Percentiles rank a stretch among this genome's conserved stretches.
phyloP scores from a whole-genome alignment of 1,140 invertebrate species.

The Aplysia californica region DNA sequence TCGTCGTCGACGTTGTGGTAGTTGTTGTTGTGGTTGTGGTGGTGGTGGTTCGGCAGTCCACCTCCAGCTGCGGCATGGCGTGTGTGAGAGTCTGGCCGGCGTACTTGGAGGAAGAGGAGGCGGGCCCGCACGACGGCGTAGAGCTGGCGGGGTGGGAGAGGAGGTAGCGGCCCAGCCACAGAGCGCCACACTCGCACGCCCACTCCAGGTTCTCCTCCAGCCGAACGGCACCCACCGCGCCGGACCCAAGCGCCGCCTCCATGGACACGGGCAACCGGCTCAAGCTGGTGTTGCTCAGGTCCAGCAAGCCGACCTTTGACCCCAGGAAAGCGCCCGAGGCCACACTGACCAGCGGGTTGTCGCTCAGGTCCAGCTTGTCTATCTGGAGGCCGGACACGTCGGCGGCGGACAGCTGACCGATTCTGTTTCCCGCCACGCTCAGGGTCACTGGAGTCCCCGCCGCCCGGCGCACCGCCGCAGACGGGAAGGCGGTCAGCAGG shows the following conservation, averaged over 20 bases:
- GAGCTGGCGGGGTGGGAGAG: not conserved
- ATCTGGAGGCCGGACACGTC: constrained; percentile 21
- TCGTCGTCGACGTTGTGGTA: constrained; percentile 8
- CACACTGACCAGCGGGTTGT: constrained; percentile 9
- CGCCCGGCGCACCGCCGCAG: constrained; percentile 7
- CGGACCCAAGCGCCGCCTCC: not conserved
- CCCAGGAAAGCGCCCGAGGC: constrained; percentile 6
- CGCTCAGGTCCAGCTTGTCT: constrained; percentile 11
- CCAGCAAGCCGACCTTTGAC: not conserved
- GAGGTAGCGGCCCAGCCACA: constrained; percentile 25
- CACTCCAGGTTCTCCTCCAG: constrained; percentile 9
- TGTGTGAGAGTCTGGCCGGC: not conserved
- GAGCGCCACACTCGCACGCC: constrained; percentile 3
- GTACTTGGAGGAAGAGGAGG: not conserved
- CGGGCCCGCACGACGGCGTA: not conserved
- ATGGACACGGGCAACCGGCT: not conserved
- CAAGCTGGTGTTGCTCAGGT: constrained; percentile 19
- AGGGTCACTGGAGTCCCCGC: not conserved
- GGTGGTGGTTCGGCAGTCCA: constrained; percentile 10
- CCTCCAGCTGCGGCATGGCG: constrained; percentile 6
- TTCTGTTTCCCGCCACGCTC: constrained; percentile 19
- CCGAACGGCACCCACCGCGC: not conserved
- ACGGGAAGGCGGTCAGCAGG: constrained; percentile 37
- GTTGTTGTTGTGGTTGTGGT: constrained; percentile 27
- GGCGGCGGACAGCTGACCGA: not conserved